Conservation (phyloP, 2,888 invertebrate species). For the Anticlea derivata region DNA sequence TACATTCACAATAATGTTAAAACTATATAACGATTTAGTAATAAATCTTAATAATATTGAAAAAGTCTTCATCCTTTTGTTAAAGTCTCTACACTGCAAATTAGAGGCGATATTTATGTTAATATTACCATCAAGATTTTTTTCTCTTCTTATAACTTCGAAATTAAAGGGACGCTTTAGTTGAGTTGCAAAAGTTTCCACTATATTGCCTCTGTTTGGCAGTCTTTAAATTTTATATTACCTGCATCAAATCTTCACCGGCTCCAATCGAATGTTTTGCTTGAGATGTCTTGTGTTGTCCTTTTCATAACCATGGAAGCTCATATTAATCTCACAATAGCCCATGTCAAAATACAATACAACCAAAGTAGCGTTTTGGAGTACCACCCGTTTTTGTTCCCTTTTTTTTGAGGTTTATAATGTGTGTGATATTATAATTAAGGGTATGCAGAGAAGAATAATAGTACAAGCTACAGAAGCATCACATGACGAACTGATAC, state of each 20-base stretch:
- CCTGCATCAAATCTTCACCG: conserved; percentile 17
- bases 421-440: conserved; percentile 83
- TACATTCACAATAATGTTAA: too few species aligned
- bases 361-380: conserved; percentile 21
- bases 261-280: conserved; percentile 24
- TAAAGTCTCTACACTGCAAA: too few species aligned
- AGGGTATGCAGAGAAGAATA: conserved; percentile 50
- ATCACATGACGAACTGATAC: neutral
- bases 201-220: too few species aligned
- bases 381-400: conserved; percentile 33
- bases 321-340: conserved; percentile 19
- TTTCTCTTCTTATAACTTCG: too few species aligned
- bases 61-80: too few species aligned
- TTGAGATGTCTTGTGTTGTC: conserved; percentile 33
- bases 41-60: too few species aligned
- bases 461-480: neutral
- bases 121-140: too few species aligned
- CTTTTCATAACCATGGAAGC: conserved; percentile 25
- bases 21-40: too few species aligned
- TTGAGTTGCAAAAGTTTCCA: too few species aligned
- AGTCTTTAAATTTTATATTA: too few species aligned
- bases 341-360: conserved; percentile 25
- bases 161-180: too few species aligned
- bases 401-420: conserved; percentile 62
- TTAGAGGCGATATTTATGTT: too few species aligned